Evolutionary conservation across 1,140 invertebrate genomes (phyloP).

Genomic region (Ylistrum balloti): DNA sequence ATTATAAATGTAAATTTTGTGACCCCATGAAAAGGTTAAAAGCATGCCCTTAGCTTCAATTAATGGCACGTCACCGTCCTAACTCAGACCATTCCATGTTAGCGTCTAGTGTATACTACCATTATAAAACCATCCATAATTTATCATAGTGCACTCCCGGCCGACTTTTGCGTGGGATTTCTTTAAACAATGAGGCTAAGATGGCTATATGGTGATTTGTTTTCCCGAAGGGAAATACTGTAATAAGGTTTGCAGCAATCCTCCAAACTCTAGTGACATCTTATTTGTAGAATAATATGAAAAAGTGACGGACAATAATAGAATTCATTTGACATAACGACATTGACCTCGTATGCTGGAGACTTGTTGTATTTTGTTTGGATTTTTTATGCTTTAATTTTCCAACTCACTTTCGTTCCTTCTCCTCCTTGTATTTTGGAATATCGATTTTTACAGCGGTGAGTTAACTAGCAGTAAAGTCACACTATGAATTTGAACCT

Average conservation of each 20-base stretch:
- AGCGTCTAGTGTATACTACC: too few species aligned
- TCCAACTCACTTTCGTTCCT: neutral
- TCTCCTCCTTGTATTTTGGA: neutral
- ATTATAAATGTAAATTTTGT: too few species aligned
- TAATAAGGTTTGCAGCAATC: neutral
- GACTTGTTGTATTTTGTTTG: neutral
- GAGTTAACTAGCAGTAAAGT: too few species aligned
- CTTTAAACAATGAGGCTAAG: too few species aligned
- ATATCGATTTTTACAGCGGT: neutral
- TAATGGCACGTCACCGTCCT: too few species aligned
- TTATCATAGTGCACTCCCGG: too few species aligned
- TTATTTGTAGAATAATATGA: neutral
- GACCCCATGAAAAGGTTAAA: too few species aligned
- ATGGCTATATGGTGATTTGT: neutral
- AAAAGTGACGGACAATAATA: neutral
- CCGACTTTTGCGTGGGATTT: too few species aligned
- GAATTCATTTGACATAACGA: neutral
- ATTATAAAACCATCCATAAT: too few species aligned
- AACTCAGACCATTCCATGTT: too few species aligned
- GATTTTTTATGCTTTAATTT: neutral
- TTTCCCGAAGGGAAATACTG: neutral
- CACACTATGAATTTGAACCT: too few species aligned
- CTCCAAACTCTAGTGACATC: neutral
- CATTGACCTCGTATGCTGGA: neutral
- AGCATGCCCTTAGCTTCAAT: too few species aligned